Evolutionary conservation across 2,888 invertebrate species (phyloP), one percentile per base, ranked within the genome.

Genomic region (Troides aeacus): DNA sequence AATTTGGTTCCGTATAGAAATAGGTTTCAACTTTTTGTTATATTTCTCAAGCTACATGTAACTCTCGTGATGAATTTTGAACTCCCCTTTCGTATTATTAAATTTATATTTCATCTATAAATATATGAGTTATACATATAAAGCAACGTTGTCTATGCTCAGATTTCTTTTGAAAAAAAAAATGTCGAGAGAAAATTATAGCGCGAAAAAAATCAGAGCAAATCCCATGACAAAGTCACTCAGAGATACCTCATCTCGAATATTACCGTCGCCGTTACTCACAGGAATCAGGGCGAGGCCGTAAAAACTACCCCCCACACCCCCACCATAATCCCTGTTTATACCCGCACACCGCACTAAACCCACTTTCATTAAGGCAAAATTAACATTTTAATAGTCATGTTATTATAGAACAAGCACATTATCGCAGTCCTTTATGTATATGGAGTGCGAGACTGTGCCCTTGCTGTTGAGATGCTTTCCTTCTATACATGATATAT

Each of bases 371-470:
- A 91, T 90, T 91, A 90, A 85, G 83, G 84, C 81, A 77, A 87
- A 90, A 92, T 92, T 91, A 91, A 91, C 91, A 90, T 91, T 90
- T 91, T 90, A 89, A 92, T 85, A 84, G 84, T 84, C 84, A 88
- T 87, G 88, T 90, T 89, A 88, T 85, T 88, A 87, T 88, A 87
- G 86, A 85, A 86, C 82, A 83, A 74, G 76, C 64, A 77, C 79
- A 81, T 85, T 81, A 86, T 81, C 84, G 82, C 84, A 75, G 82
- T 81, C 78, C 83, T 84, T 84, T 83, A 64, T 58, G 61, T 15
- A 6, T 58, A 10, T 61, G 63, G 24, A 57, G 61, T 57, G 64
- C 23, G 60, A 30, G 64, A 64, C 60, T 68, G 64, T 60, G 58
- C 36, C 63, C 58, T 42, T 46, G 42, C 6, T 39, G n/a, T 60